Percentiles rank a stretch among this genome's conserved stretches.
Evolutionary conservation across 2,888 invertebrate genomes (phyloP).

Genomic region (Hecatera dysodea): DNA sequence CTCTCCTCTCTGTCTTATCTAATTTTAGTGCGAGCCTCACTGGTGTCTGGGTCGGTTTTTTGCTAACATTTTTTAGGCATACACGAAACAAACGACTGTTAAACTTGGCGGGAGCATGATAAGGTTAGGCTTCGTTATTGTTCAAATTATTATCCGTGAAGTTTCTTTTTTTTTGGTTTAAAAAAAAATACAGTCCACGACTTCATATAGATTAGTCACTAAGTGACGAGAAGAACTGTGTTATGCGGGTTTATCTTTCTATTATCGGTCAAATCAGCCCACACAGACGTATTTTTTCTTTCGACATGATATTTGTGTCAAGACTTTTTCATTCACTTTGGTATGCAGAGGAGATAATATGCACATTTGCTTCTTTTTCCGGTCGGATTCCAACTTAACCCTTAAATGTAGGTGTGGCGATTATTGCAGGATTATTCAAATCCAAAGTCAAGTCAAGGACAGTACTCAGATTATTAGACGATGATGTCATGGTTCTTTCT

Average conservation of each 20-base stretch:
- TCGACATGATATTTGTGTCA: slow-evolving; percentile 5
- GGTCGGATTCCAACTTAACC: slow-evolving; percentile 9
- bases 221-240: slow-evolving; percentile 10
- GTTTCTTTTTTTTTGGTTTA: neutral
- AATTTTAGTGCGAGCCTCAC: slow-evolving; percentile 60
- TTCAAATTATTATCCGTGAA: slow-evolving; percentile 38
- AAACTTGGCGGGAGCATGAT: slow-evolving; percentile 60
- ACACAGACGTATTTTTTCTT: slow-evolving; percentile 16
- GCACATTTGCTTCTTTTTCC: slow-evolving; percentile 5
- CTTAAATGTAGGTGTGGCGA: neutral
- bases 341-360: neutral
- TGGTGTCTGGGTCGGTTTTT: slow-evolving; percentile 62
- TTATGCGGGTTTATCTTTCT: slow-evolving; percentile 26
- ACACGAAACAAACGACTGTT: slow-evolving; percentile 45
- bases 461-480: slow-evolving; percentile 58
- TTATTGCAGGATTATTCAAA: slow-evolving; percentile 11
- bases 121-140: slow-evolving; percentile 32
- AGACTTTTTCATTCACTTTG: neutral
- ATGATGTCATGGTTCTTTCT: slow-evolving; percentile 62
- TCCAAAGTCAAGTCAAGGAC: slow-evolving; percentile 49
- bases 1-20: slow-evolving; percentile 61
- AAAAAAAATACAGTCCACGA: neutral
- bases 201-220: slow-evolving; percentile 8
- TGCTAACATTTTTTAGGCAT: slow-evolving; percentile 53
- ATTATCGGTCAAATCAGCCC: slow-evolving; percentile 33